These are phyloP conservation scores for Apodemia arnacis DNA, from an alignment of 2,888 invertebrate species.

Conservation along the genomic window DNA sequence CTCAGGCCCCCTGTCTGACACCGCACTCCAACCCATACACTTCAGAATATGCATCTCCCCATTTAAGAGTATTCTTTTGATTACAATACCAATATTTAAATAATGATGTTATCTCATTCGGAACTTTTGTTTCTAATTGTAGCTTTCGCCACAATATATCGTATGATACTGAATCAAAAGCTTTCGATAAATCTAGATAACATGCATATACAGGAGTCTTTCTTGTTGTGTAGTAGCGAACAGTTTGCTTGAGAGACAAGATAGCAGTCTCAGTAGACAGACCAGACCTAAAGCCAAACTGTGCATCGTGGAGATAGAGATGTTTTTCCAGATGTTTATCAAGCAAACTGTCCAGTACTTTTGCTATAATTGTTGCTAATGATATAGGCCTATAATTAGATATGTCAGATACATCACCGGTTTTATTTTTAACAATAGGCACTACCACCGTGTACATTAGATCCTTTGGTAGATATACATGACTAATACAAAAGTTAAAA, in stretches of 20 bases:
- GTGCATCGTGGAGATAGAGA: conserved; percentile 29
- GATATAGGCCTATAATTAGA: conserved; percentile 77
- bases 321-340: conserved; percentile 37
- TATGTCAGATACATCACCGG: conserved; percentile 60
- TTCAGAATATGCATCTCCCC: no score
- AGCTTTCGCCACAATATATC: no score
- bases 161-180: conserved; percentile 1
- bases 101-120: no score
- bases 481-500: conserved; percentile 18
- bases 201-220: conserved; percentile 23
- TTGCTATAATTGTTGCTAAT: conserved; percentile 68
- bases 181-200: conserved; percentile 15
- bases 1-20: no score
- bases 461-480: conserved; percentile 46
- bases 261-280: conserved; percentile 56
- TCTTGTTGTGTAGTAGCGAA: conserved; percentile 44
- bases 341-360: conserved; percentile 70
- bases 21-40: no score
- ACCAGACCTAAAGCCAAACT: conserved; percentile 49
- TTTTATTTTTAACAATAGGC: conserved; percentile 73
- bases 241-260: conserved; percentile 51
- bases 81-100: no score
- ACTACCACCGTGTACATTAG: conserved; percentile 64
- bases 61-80: no score
- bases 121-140: no score